A percentile compares a stretch with the other conserved stretches of the same genome.
Evolutionary conservation across 64 coral and sea anemone species (phyloP).

Genomic region (Anthopleura sola): DNA sequence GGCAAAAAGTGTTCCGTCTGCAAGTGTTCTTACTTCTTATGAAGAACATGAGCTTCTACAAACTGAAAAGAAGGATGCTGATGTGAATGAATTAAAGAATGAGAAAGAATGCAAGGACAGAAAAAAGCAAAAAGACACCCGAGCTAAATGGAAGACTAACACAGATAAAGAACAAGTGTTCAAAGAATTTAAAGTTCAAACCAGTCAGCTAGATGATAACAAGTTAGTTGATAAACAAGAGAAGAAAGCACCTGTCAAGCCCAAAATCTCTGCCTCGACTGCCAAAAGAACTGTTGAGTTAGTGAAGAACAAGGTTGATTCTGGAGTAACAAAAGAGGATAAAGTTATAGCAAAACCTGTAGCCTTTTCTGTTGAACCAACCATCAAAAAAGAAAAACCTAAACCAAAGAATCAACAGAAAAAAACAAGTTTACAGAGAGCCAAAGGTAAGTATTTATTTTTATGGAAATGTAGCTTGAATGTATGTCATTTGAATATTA

Average conservation of each 20-base stretch:
- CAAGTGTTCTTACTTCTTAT: slow-evolving; percentile 21
- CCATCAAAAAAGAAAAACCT: background rate
- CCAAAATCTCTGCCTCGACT: background rate
- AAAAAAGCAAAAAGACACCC: background rate
- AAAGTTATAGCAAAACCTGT: background rate
- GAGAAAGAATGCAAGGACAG: background rate
- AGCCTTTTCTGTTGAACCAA: slow-evolving; percentile 12
- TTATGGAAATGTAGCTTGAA: background rate
- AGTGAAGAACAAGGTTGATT: background rate
- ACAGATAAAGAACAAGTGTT: background rate
- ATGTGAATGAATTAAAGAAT: background rate
- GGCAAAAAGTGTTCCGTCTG: slow-evolving; percentile 9
- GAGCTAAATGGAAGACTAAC: background rate
- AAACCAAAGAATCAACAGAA: background rate
- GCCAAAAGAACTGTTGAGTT: background rate
- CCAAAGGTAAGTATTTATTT: background rate
- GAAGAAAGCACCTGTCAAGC: background rate
- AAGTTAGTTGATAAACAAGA: background rate
- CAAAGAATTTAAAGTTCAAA: background rate
- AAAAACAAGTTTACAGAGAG: background rate
- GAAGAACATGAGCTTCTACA: slow-evolving; percentile 1
- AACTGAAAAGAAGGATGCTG: slow-evolving; percentile 6
- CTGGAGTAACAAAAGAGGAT: background rate
- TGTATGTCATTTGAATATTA: too few relatives aligned
- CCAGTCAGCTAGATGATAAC: background rate